Percentiles rank a stretch among this genome's conserved stretches.
Conservation (phyloP, 23 tunicate species). For the Halocynthia aurantium region DNA sequence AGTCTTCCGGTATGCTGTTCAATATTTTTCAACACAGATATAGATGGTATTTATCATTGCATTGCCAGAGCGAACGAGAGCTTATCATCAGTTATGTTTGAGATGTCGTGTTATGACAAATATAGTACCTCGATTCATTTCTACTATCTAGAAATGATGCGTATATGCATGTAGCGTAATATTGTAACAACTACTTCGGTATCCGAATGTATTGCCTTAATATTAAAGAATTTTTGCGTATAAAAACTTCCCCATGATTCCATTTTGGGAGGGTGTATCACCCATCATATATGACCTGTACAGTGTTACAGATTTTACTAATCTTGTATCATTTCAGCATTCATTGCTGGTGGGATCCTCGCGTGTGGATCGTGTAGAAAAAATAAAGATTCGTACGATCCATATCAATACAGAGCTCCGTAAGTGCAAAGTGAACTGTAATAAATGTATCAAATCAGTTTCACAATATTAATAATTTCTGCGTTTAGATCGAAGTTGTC, state of each 20-base stretch:
- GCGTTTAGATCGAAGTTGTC: not conserved
- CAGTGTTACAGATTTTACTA: no score
- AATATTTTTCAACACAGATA: no score
- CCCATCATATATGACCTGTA: no score
- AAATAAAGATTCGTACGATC: not conserved
- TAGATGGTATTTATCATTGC: no score
- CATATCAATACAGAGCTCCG: not conserved
- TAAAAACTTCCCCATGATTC: not conserved
- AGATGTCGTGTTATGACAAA: no score
- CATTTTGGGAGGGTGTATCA: not conserved
- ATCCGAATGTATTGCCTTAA: not conserved
- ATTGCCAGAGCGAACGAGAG: no score
- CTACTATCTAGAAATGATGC: no score
- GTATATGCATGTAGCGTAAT: constrained; percentile 13
- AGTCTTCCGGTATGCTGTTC: no score
- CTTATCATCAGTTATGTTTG: no score
- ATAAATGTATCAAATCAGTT: no score
- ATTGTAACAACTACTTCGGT: not conserved
- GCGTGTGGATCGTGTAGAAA: constrained; percentile 33
- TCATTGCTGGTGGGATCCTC: constrained; percentile 30
- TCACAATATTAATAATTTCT: no score
- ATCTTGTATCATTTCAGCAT: constrained; percentile 15
- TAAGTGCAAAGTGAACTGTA: not conserved
- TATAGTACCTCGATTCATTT: no score
- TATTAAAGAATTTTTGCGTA: not conserved